Base-by-base conservation (phyloP, 2,888 invertebrate genomes). In the Acronicta leporina region DNA sequence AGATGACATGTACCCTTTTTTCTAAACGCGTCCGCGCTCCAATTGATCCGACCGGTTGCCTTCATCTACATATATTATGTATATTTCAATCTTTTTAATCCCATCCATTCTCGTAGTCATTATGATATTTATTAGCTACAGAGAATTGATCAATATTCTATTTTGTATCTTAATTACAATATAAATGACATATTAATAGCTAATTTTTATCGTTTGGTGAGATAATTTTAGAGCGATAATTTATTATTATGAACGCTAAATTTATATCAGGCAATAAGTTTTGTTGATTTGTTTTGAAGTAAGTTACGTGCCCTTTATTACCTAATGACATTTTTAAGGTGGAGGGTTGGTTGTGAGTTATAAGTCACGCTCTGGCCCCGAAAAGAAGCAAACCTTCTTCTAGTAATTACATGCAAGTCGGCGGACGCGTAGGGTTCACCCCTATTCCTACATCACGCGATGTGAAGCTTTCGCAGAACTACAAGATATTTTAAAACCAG, bases 391-490 rank as follows among this genome's bases (percentile, higher is more conserved):
- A 90, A 91, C 87, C 92, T 90, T 86, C 87, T 89, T 86, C 83
- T 68, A 69, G 86, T 87, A 93, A 92, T 92, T 93, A 92, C 90
- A 90, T 87, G 89, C 88, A 89, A 90, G 88, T 80, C 84, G 87
- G 82, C 76, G 79, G 78, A 74, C 70, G 80, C 75, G 63, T 79
- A 83, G 86, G 86, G 83, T 83, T 84, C 84, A 84, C 87, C 87
- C 87, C 80, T 61, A 64, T 57, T 46, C 70, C 73, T 73, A 77
- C 75, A 77, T 82, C 92, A 93, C 92, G 93, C 93, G 86, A 93
- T 88, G 75, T 75, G 67, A 80, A 81, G 75, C 80, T 84, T 89
- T 87, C 76, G 78, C 80, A 77, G 79, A 81, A 77, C 66, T 77
- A 69, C 50, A 77, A 78, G 76, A 78, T 27, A 55, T 62, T 69